A percentile compares a stretch with the other conserved stretches of the same genome.
These are phyloP conservation scores for Drosophila melanogaster DNA, from an alignment of 1,140 invertebrate species.

Conservation along the genomic window Release_6_plus_ISO1_MT NT_033779.5:18984001-18984500, in stretches of 20 bases:
- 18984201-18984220: conserved; percentile 17
- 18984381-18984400: conserved; percentile 23
- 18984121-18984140: neutral
- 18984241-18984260: conserved; percentile 31
- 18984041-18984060: conserved; percentile 65
- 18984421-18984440: conserved; percentile 43
- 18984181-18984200: neutral
- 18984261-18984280: conserved; percentile 5
- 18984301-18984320: conserved; percentile 41
- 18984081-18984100: too few species aligned
- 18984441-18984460: conserved; percentile 46
- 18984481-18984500: conserved; percentile 58
- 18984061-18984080: conserved; percentile 11
- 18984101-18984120: too few species aligned
- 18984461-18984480: conserved; percentile 19
- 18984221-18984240: conserved; percentile 31
- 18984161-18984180: conserved; percentile 35
- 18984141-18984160: conserved; percentile 6
- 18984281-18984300: conserved; percentile 35
- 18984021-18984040: conserved; percentile 32
- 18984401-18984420: conserved; percentile 44
- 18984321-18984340: conserved; percentile 32
- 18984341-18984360: conserved; percentile 45
- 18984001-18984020: conserved; percentile 52
- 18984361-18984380: conserved; percentile 40